A percentile compares a stretch with the other conserved stretches of the same genome.
Evolutionary conservation across 2,797 vertebrate genomes (phyloP).

Genomic region (Spondyliosoma cantharus): DNA sequence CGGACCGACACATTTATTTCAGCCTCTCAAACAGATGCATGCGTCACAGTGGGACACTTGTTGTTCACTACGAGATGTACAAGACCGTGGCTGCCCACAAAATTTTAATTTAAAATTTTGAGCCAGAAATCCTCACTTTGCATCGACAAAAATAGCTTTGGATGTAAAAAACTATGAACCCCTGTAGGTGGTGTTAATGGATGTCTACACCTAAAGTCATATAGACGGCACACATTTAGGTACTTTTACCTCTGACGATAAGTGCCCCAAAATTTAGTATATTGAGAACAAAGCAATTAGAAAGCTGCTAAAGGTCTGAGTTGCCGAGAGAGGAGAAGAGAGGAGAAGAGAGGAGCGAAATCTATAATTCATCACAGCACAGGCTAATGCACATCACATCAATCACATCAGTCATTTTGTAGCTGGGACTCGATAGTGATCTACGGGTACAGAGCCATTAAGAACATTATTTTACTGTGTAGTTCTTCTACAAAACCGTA

Average conservation of each 20-base stretch:
- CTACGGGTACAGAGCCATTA: slow-evolving; percentile 1
- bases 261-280: not conserved
- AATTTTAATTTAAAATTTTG: too few species aligned
- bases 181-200: slow-evolving; percentile 1
- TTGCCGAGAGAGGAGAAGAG: slow-evolving; percentile 1
- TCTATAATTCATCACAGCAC: slow-evolving; percentile 58
- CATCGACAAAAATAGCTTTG: not conserved
- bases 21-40: too few species aligned
- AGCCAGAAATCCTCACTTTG: not conserved
- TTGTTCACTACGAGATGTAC: too few species aligned
- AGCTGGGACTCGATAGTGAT: slow-evolving; percentile 40
- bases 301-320: not conserved
- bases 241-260: slow-evolving; percentile 11
- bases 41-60: too few species aligned
- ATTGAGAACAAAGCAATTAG: not conserved
- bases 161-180: not conserved
- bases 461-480: slow-evolving; percentile 46
- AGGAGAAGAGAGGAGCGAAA: slow-evolving; percentile 21
- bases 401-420: slow-evolving; percentile 48
- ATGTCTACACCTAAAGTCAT: not conserved
- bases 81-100: too few species aligned
- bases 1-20: too few species aligned
- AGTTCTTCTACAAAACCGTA: slow-evolving; percentile 40
- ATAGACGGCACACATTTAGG: slow-evolving; percentile 1
- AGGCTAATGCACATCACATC: not conserved